Base-by-base conservation (phyloP, 2,888 invertebrate species). In the Harpalus rubripes region DNA sequence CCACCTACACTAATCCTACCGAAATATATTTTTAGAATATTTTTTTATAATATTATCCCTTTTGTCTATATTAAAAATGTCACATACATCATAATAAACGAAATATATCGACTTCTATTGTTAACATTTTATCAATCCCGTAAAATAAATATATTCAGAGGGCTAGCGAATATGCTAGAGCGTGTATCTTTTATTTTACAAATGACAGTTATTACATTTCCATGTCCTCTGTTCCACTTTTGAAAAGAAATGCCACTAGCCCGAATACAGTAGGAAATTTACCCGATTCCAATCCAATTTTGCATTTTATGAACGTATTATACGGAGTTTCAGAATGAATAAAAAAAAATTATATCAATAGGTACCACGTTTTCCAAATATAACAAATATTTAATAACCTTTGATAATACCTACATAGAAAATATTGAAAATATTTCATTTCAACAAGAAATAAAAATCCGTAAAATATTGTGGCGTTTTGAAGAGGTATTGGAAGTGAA, bases 181-280 rank as follows among this genome's bases (percentile, higher is more conserved):
- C 56, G 18, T 56, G 78, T 78, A 78, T 78, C 78, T 58, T 78
- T 78, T 78, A 58, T 78, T 58, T 78, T 58, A 78, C 78, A 78
- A 74, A 78, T 78, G 78, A 58, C 78, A 78, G 56, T 78, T 78
- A 78, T 78, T 58, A 22, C 58, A 78, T 78, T 32, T 58, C 58
- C 78, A 78, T 41, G 56, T 52, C 58, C 78, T 18, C 16, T 74
- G 41, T 74, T 74, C 26, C 65, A n/a, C 44, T 52, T 52, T 32
- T 32, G 32, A 58, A 58, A 22, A 78, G 32, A 78, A 78, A 58
- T 15, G 58, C 26, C 15, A 78, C 58, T 78, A 58, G 26, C 78
- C 76, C 78, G 56, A 58, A 78, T 56, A 56, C 74, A 78, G n/a
- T 56, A 56, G 32, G 58, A 78, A 78, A 58, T 58, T 7, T 6